Evolutionary conservation across 2,113 vertebrate species (phyloP).

Genomic region (Cavia porcellus): DNA sequence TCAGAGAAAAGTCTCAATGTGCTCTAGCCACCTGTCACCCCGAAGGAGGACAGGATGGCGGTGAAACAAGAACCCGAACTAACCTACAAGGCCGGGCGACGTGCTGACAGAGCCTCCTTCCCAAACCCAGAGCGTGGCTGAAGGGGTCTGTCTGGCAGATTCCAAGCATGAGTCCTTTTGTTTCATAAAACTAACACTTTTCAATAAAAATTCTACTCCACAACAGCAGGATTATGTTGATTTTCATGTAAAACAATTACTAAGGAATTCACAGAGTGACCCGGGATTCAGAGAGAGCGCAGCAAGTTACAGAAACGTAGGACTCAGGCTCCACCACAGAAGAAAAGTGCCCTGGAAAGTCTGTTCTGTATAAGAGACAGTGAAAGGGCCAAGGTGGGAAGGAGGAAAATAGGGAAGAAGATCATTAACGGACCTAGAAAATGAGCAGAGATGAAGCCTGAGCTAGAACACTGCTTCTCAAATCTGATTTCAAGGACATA

Average conservation of each 20-base stretch:
- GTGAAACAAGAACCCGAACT: slow-evolving; percentile 64
- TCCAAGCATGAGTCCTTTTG: background rate
- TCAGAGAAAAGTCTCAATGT: slow-evolving; percentile 63
- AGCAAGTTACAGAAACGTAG: background rate
- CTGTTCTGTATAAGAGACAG: background rate
- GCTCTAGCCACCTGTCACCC: slow-evolving; percentile 60
- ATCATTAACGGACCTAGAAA: background rate
- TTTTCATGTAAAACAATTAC: slow-evolving; percentile 43
- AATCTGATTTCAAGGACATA: background rate
- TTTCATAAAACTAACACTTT: slow-evolving; percentile 40
- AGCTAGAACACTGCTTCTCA: background rate
- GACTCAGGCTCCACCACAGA: background rate
- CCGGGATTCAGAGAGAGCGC: background rate
- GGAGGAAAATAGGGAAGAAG: background rate
- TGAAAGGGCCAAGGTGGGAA: background rate
- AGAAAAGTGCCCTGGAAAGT: background rate
- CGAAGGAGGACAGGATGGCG: slow-evolving; percentile 42
- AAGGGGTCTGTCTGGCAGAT: background rate
- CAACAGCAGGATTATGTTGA: background rate
- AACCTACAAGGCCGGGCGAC: background rate
- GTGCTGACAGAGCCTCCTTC: slow-evolving; percentile 10
- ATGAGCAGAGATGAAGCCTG: background rate
- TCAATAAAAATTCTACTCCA: background rate
- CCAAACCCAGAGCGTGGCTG: background rate
- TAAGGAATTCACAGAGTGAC: slow-evolving; percentile 23